Percentiles rank a stretch among this genome's conserved stretches.
Conservation (phyloP, 2,888 invertebrate species). For the Limenitis arthemis region DNA sequence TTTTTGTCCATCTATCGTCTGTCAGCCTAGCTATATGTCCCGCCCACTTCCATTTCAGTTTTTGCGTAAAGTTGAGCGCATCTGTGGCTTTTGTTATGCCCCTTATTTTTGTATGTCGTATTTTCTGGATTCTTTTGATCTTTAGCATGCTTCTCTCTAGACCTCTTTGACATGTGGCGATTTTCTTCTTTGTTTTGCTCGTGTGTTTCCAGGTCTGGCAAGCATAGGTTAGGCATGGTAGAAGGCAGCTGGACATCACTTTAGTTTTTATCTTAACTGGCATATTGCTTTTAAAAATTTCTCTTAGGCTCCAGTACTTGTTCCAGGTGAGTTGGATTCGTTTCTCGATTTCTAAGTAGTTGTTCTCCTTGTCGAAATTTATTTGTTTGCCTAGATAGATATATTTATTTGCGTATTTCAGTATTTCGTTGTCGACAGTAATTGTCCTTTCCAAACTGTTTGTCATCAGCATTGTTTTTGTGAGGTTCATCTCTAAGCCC, state of each 20-base stretch:
- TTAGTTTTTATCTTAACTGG: conserved; percentile 22
- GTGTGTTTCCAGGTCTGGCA: conserved; percentile 20
- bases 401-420: conserved; percentile 5
- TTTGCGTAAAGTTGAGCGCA: conserved; percentile 8
- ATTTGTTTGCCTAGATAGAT: conserved; percentile 22
- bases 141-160: no score
- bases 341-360: conserved; percentile 22
- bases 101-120: conserved; percentile 10
- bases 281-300: conserved; percentile 22
- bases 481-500: conserved; percentile 17
- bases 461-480: conserved; percentile 19
- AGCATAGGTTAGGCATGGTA: conserved; percentile 24
- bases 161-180: background rate
- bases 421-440: conserved; percentile 7
- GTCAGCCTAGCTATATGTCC: conserved; percentile 14
- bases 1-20: conserved; percentile 10
- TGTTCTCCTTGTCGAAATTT: conserved; percentile 10
- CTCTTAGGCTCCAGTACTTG: conserved; percentile 22
- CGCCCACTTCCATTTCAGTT: conserved; percentile 19
- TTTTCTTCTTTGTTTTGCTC: conserved; percentile 9
- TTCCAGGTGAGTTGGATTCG: conserved; percentile 22
- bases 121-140: no score
- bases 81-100: conserved; percentile 12
- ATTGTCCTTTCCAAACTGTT: conserved; percentile 12
- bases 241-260: conserved; percentile 17